Evolutionary conservation across 2,888 invertebrate genomes (phyloP), one percentile per base, ranked within the genome.

Genomic region (Eumerus sabulonum): DNA sequence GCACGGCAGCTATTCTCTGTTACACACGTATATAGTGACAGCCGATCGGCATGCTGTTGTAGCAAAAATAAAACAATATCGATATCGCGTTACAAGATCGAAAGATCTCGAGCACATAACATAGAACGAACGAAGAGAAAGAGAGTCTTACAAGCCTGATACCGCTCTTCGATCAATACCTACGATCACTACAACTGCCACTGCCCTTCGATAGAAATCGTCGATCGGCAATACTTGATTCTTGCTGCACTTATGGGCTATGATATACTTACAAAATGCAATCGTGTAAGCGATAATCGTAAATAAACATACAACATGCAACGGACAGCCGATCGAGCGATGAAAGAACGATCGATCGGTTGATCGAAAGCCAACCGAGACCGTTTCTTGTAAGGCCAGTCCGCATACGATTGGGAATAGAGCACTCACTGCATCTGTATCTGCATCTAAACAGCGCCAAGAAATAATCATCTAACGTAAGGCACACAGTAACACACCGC

Each of bases 241-340:
- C 3, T 27, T 7, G 27, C 54, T 68, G 68, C 53, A 67, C 68
- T 79, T 79, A 79, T 64, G 73, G 73, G 54, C n/a, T 79, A 74
- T 79, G 79, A 79, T 79, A 73, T 74, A n/a, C n/a, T n/a, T n/a
- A 79, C 79, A 79, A 79, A 79, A 79, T 79, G 68, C 73, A 79
- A 64, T 79, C 79, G 73, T 79, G 79, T 79, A 70, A 79, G 68
- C 79, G 79, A 79, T 79, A 79, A 79, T 74, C 79, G 79, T 73
- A 79, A 71, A 71, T 71, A 71, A 62, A 62, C 70, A 62, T 14
- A 71, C 62, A 71, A 79, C 73, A 73, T 54, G n/a, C n/a, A n/a
- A n/a, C 73, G 73, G 73, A 73, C 79, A 56, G 72, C 67, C 72
- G 73, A 73, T 73, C 59, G 56, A 35, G 53, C 53, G 27, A 27